These are phyloP conservation scores for Koerneria pararmatus DNA, from an alignment of 2,888 invertebrate species.

Conservation along the genomic window DNA sequence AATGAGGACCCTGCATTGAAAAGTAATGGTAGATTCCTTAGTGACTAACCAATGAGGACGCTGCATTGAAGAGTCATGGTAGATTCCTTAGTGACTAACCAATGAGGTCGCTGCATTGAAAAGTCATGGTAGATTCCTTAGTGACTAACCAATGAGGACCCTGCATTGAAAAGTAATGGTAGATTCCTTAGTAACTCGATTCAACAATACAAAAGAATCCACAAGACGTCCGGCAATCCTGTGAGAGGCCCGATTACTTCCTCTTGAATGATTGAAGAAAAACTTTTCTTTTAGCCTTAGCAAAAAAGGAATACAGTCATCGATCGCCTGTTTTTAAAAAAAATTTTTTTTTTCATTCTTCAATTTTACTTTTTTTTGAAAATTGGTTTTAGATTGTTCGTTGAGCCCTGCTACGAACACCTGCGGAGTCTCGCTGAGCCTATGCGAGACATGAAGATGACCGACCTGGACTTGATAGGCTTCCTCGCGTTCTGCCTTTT, in stretches of 20 bases:
- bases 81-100: too few species aligned
- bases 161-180: too few species aligned
- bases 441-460: slow-evolving; percentile 21
- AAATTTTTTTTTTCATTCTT: neutral
- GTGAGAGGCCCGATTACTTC: neutral
- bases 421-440: slow-evolving; percentile 6
- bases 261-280: neutral
- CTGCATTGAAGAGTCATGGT: too few species aligned
- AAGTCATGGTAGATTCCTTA: too few species aligned
- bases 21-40: too few species aligned
- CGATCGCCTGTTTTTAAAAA: neutral
- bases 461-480: slow-evolving; percentile 6
- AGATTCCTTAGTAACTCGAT: too few species aligned
- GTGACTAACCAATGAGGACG: too few species aligned
- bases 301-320: neutral
- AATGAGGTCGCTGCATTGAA: too few species aligned
- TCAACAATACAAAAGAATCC: too few species aligned
- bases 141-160: too few species aligned
- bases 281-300: neutral
- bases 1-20: too few species aligned
- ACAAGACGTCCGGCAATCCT: slow-evolving; percentile 3
- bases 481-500: slow-evolving; percentile 9
- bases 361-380: neutral
- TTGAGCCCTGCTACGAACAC: neutral
- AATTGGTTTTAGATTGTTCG: slow-evolving; percentile 5